Base-by-base conservation (phyloP, 2,113 vertebrate genomes). In the Muscicapa adusta region DNA sequence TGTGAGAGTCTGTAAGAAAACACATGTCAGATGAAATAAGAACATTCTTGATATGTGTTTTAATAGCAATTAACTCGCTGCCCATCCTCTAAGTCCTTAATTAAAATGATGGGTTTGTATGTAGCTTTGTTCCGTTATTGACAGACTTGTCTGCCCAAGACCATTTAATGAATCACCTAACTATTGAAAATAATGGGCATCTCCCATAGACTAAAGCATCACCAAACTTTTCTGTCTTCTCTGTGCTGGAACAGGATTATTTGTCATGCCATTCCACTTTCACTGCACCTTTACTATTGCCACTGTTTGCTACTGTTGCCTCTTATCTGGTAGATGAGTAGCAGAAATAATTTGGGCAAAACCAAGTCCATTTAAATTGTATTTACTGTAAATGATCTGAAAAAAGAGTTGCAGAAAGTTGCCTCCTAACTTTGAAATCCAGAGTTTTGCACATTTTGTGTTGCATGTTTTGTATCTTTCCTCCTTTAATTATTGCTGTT, bases 21-120 rank as follows among this genome's bases (percentile, higher is more conserved):
- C 43, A 60, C 33, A 50, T 2, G 2, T 84, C 63, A 79, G 26
- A 75, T 89, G 87, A 93, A 85, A 75, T 91, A 78, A 82, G 86
- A 88, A 28, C 57, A 61, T 80, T 87, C 60, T 85, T 82, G 65
- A 20, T 31, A 42, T 3, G 5, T 91, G 54, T 88, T 95, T 91
- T 96, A 91, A 66, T 76, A 40, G 19, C 60, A 81, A 38, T 92
- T 89, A 96, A 74, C 74, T 92, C 56, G 63, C 65, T 77, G 92
- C 58, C 54, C 34, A 66, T 83, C 40, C 48, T 60, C 38, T 92
- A 43, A 75, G 85, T 85, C 65, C 73, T 85, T 89, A 79, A 88
- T 90, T 95, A 94, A 90, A 75, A 66, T 45, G 48, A 88, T 25
- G 47, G 3, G 61, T 79, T 68, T 48, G n/a, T 43, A n/a, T 53